phyloP scores from a whole-genome alignment of 2,888 invertebrate genomes.

The Drosophila setosimentum region DNA sequence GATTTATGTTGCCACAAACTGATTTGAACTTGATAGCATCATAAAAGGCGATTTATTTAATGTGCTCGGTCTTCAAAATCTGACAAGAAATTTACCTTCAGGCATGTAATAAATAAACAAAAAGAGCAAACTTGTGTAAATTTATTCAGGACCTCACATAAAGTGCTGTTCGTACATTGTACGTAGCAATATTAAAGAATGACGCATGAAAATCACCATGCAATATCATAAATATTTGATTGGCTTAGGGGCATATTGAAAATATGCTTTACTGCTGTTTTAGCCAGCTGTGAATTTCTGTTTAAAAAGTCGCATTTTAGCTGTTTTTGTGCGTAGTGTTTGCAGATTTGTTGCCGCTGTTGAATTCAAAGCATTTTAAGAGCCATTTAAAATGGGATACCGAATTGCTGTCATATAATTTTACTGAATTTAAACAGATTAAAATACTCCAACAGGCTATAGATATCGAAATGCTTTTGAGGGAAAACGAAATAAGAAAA shows the following conservation, averaged over 20 bases:
- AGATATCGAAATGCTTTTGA: conserved; percentile 6
- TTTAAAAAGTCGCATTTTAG: conserved; percentile 1
- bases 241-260: conserved; percentile 56
- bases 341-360: conserved; percentile 13
- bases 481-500: not conserved
- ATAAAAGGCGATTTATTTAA: conserved; percentile 53
- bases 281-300: conserved; percentile 2
- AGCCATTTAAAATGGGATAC: conserved; percentile 19
- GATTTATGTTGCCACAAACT: conserved; percentile 35
- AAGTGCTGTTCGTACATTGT: not conserved
- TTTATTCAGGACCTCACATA: conserved; percentile 4
- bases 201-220: conserved; percentile 24
- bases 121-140: not conserved
- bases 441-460: conserved; percentile 22
- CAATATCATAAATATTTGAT: conserved; percentile 73
- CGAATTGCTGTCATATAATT: conserved; percentile 29
- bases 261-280: conserved; percentile 3
- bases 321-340: not conserved
- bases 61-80: conserved; percentile 38
- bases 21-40: conserved; percentile 46
- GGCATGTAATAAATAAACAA: conserved; percentile 48
- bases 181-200: not conserved
- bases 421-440: conserved; percentile 20
- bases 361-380: conserved; percentile 51
- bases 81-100: conserved; percentile 44